Conservation (phyloP, 2,888 invertebrate species). For the Gymnocheta viridis region DNA sequence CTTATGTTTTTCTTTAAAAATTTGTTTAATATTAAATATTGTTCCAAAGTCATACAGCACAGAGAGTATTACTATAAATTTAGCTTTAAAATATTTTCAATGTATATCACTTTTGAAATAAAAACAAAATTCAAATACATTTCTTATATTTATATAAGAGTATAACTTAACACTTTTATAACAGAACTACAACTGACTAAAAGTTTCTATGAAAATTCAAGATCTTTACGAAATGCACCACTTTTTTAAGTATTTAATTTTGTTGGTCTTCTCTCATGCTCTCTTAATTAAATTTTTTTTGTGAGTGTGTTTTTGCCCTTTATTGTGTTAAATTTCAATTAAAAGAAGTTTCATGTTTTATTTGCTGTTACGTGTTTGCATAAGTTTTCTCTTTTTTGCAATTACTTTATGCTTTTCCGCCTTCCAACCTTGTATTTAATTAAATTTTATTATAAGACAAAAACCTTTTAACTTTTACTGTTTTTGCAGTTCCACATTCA, state of each 20-base stretch:
- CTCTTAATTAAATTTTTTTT: not conserved
- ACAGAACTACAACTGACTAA: constrained; percentile 52
- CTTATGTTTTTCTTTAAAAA: no score
- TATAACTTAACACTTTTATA: constrained; percentile 63
- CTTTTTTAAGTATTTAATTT: not conserved
- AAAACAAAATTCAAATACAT: not conserved
- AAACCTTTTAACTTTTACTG: not conserved
- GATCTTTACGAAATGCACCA: constrained; percentile 22
- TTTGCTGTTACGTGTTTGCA: constrained; percentile 29
- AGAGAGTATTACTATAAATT: not conserved
- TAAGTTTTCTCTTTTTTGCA: constrained; percentile 9
- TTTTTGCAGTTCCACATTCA: constrained; percentile 25
- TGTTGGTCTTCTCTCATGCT: not conserved
- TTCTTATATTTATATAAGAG: constrained; percentile 3
- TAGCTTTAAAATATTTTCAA: not conserved
- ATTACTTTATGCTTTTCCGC: constrained; percentile 29
- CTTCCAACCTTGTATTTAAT: constrained; percentile 61
- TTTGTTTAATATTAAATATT: no score
- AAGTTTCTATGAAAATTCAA: not conserved
- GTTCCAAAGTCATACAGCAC: no score
- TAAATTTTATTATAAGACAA: constrained; percentile 45
- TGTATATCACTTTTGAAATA: not conserved
- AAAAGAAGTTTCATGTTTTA: not conserved
- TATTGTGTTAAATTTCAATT: constrained; percentile 40
- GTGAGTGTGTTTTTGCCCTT: constrained; percentile 10